Evolutionary conservation across 2,888 invertebrate species (phyloP), one percentile per base, ranked within the genome.

Genomic region (Parnassius smintheus): DNA sequence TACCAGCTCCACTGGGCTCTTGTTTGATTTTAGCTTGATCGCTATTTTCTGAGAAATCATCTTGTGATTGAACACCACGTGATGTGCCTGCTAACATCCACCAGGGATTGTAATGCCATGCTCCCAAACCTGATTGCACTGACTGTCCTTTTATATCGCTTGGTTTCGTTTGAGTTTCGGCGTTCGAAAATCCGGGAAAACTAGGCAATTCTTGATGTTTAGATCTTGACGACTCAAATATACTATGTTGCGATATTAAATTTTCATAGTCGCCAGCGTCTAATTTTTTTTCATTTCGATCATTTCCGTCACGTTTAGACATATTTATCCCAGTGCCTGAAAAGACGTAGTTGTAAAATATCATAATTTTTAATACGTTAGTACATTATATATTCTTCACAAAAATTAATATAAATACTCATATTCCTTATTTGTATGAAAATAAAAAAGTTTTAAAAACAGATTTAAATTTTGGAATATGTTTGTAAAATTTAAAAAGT

Each of bases 31-130:
- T 92, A 42, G 86, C 73, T 72, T 88, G 85, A 56, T 91, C 90
- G 77, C 81, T 85, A 65, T 80, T 81, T 70, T 92, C 92, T 35
- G 87, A 83, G 72, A 82, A 92, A 65, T 91, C 91, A 68, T 91
- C 89, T 67, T 91, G 91, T 1, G 88, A 84, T 2, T 89, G 87
- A 59, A 87, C 80, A 74, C 82, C 87, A 54, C 91, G 81, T 9
- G 92, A 92, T 2, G 92, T 92, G 67, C 92, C 85, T 22, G 92
- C 92, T 44, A 92, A 80, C 92, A 92, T 92, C 92, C 92, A 92
- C 92, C 92, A 92, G 41, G 92, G 92, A 65, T 92, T 92, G 70
- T 92, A 92, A 68, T 91, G 92, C 92, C 92, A 92, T 62, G 92
- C 78, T 46, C 91, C 89, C 56, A 92, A 71, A 46, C 86, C 83